Percentiles rank a stretch among this genome's conserved stretches.
These are phyloP conservation scores for Hyposmocoma kahamanoa DNA, from an alignment of 1,140 invertebrate species.

Conservation along the genomic window DNA sequence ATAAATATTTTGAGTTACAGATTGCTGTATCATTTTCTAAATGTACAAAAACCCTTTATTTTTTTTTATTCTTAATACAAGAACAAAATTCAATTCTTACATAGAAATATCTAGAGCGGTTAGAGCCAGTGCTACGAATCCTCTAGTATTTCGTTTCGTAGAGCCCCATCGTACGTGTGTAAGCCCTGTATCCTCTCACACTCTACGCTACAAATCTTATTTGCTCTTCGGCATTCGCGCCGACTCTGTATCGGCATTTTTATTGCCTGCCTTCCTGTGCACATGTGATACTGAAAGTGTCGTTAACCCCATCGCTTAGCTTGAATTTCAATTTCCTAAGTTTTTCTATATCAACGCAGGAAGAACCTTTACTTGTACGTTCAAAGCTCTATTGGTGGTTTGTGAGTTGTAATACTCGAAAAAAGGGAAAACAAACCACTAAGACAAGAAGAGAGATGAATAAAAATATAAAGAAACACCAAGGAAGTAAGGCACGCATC, in stretches of 20 bases:
- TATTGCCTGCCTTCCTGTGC: conserved; percentile 27
- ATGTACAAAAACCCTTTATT: too few relatives aligned
- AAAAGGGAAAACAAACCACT: neutral
- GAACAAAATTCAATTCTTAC: neutral
- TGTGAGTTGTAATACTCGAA: neutral
- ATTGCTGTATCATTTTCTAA: too few relatives aligned
- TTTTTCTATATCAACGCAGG: too few relatives aligned
- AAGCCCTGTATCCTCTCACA: too few relatives aligned
- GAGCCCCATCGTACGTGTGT: too few relatives aligned
- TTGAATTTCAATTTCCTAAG: too few relatives aligned
- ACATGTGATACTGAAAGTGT: conserved; percentile 1
- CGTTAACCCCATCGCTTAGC: neutral
- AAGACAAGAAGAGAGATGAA: neutral
- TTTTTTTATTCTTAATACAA: neutral
- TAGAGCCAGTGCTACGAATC: too few relatives aligned
- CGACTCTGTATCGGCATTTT: conserved; percentile 31
- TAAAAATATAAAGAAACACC: too few relatives aligned
- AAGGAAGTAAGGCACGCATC: too few relatives aligned
- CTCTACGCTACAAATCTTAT: conserved; percentile 53
- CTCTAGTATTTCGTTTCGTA: too few relatives aligned
- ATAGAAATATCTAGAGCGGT: neutral
- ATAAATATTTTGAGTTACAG: too few relatives aligned
- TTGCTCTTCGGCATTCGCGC: conserved; percentile 41
- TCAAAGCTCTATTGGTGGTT: neutral
- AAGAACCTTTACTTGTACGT: neutral